Evolutionary conservation across 2,888 invertebrate species (phyloP).

Genomic region (Taphrorychus bicolor): DNA sequence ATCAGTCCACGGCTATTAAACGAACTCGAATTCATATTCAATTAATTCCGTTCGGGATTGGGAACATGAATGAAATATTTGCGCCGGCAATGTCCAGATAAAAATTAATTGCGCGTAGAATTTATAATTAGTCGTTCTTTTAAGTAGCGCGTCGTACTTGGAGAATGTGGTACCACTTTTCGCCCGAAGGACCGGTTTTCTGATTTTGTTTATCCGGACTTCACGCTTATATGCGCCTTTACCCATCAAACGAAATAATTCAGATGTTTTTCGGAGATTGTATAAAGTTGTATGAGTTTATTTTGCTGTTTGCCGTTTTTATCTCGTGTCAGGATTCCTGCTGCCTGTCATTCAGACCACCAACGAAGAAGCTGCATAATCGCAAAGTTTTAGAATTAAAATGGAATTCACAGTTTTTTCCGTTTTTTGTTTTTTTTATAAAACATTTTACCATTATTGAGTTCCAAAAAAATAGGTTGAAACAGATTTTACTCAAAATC

Average conservation of each 20-base stretch:
- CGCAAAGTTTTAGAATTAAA: no score
- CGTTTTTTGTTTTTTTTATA: no score
- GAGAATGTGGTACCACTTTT: slow-evolving; percentile 20
- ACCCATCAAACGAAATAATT: not conserved
- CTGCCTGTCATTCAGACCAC: not conserved
- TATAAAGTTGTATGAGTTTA: not conserved
- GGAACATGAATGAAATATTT: slow-evolving; percentile 26
- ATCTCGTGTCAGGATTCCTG: not conserved
- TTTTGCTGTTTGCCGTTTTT: not conserved
- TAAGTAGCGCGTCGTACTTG: slow-evolving; percentile 14
- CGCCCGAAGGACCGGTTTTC: not conserved
- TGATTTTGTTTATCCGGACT: not conserved
- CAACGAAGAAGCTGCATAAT: not conserved
- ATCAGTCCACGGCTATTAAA: not conserved
- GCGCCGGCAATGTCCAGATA: slow-evolving; percentile 16
- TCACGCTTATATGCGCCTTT: not conserved
- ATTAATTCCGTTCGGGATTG: slow-evolving; percentile 12
- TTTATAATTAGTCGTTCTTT: slow-evolving; percentile 23
- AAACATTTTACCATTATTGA: no score
- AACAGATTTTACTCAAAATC: no score
- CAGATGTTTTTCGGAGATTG: not conserved
- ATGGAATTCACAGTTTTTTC: no score
- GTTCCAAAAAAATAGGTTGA: no score
- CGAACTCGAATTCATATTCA: slow-evolving; percentile 15
- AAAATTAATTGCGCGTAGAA: slow-evolving; percentile 25